phyloP scores from a whole-genome alignment of 2,888 invertebrate species.

The Miltochrista miniata region DNA sequence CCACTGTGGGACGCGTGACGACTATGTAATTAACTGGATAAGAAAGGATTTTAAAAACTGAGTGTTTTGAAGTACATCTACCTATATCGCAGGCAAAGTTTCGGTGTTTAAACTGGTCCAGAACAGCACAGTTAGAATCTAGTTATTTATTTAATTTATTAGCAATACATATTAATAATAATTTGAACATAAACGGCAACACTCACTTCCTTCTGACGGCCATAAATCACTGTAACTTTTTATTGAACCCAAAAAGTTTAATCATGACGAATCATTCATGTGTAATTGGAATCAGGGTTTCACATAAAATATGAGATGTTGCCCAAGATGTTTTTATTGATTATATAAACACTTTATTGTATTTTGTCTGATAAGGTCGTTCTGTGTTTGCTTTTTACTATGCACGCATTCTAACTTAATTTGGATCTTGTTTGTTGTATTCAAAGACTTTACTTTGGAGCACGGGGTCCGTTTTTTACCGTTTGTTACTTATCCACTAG shows the following conservation, averaged over 20 bases:
- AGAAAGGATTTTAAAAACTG: too few species aligned
- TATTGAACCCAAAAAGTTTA: constrained; percentile 74
- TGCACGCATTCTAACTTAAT: constrained; percentile 5
- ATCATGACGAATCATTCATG: constrained; percentile 79
- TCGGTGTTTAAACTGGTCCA: too few species aligned
- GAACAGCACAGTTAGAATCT: neutral
- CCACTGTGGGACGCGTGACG: too few species aligned
- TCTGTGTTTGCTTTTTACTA: constrained; percentile 42
- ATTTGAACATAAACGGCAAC: constrained; percentile 58
- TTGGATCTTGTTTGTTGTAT: neutral
- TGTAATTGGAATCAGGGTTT: constrained; percentile 80
- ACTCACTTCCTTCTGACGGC: constrained; percentile 55
- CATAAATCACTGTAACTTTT: constrained; percentile 75
- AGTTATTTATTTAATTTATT: constrained; percentile 28
- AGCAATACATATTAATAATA: constrained; percentile 65
- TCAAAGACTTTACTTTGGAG: too few species aligned
- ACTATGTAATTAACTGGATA: too few species aligned
- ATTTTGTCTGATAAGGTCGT: constrained; percentile 62
- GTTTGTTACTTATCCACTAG: too few species aligned
- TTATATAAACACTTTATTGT: constrained; percentile 80
- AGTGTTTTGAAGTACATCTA: too few species aligned
- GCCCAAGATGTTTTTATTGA: constrained; percentile 73
- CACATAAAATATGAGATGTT: constrained; percentile 78
- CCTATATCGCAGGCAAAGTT: too few species aligned
- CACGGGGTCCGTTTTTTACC: too few species aligned